These are phyloP conservation scores for Oxyteleia sp. DNA, from an alignment of 2,888 invertebrate genomes.

Conservation along the genomic window DNA sequence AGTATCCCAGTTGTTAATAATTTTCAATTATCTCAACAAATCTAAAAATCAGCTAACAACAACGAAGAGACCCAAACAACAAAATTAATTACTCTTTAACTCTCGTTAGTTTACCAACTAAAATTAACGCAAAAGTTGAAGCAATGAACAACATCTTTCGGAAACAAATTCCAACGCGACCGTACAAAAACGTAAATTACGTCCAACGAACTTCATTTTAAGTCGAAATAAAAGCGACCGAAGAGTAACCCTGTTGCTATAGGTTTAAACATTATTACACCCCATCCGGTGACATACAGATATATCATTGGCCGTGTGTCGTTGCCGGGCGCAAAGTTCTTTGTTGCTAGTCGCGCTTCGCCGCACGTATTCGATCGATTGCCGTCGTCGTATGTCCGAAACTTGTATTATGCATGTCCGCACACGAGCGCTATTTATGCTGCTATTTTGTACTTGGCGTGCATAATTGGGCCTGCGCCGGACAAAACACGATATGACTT, in stretches of 20 bases:
- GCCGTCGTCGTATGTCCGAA: slow-evolving; percentile 65
- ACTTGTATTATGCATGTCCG: slow-evolving; percentile 69
- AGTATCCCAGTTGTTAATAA: too few species aligned
- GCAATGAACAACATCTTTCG: too few species aligned
- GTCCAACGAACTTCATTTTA: slow-evolving; percentile 3
- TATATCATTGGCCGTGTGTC: slow-evolving; percentile 60
- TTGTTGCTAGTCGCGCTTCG: slow-evolving; percentile 70
- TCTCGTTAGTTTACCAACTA: too few species aligned
- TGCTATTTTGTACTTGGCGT: slow-evolving; percentile 55
- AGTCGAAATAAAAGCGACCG: slow-evolving; percentile 10
- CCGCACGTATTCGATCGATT: slow-evolving; percentile 68
- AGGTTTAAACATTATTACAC: slow-evolving; percentile 62
- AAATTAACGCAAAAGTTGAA: too few species aligned
- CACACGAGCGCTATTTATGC: slow-evolving; percentile 55
- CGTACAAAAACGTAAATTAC: slow-evolving; percentile 8
- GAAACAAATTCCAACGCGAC: too few species aligned
- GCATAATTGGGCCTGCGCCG: slow-evolving; percentile 51
- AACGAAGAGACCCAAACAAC: too few species aligned
- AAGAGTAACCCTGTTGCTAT: slow-evolving; percentile 50
- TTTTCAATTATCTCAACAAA: too few species aligned
- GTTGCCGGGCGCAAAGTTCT: slow-evolving; percentile 72
- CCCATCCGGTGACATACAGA: slow-evolving; percentile 52
- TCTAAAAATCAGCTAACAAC: too few species aligned
- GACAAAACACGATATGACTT: slow-evolving; percentile 44
- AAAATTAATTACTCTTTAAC: too few species aligned